Evolutionary conservation across 2,113 vertebrate genomes (phyloP).

Genomic region (Setophaga petechia): DNA sequence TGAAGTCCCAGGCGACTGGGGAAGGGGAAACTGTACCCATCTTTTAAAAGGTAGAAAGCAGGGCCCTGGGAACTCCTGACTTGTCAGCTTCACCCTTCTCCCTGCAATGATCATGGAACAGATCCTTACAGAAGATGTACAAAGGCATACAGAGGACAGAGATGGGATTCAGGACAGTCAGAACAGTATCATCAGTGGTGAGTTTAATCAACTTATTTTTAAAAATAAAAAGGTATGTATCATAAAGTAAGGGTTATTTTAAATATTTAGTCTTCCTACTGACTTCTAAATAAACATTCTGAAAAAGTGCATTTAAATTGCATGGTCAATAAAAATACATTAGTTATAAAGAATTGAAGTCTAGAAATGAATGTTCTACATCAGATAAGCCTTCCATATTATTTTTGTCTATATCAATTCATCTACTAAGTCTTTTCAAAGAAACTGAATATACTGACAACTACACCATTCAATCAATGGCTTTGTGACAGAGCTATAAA

Average conservation of each 20-base stretch:
- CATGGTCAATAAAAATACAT: background rate
- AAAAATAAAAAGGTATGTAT: background rate
- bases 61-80: background rate
- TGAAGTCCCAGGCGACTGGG: background rate
- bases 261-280: background rate
- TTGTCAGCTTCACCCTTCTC: background rate
- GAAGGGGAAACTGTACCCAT: background rate
- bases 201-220: background rate
- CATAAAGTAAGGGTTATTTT: background rate
- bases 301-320: background rate
- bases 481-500: constrained; percentile 19
- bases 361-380: background rate
- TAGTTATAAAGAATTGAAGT: background rate
- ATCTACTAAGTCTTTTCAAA: background rate
- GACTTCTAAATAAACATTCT: background rate
- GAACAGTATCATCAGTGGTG: background rate
- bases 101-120: background rate
- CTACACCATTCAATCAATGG: background rate
- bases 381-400: background rate
- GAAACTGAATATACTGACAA: background rate
- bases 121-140: background rate
- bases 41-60: background rate
- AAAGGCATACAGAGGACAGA: too few species aligned
- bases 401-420: background rate
- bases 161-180: background rate